Evolutionary conservation across 1,140 invertebrate genomes (phyloP).

Genomic region (Cecropterus lyciades): DNA sequence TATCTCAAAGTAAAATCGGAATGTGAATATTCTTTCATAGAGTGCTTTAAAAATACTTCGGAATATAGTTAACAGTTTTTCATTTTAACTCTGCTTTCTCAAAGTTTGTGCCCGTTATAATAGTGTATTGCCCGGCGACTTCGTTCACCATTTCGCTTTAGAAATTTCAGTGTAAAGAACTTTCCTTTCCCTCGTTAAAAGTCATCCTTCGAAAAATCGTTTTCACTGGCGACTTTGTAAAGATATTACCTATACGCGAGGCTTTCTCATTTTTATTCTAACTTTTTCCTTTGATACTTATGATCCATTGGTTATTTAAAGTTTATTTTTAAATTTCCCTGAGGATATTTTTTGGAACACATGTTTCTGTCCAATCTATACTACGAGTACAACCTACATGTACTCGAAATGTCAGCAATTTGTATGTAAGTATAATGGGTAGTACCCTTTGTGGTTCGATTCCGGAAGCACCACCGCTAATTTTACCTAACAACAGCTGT

Average conservation of each 20-base stretch:
- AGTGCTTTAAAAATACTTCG: constrained; percentile 34
- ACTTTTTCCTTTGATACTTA: neutral
- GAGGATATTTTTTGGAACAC: neutral
- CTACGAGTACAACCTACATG: too few species aligned
- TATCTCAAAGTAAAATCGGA: constrained; percentile 34
- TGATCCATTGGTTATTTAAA: neutral
- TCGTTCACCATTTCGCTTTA: constrained; percentile 26
- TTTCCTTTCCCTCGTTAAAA: constrained; percentile 34
- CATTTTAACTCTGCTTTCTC: constrained; percentile 26
- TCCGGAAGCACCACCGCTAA: too few species aligned
- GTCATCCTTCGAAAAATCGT: constrained; percentile 29
- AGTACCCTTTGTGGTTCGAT: too few species aligned
- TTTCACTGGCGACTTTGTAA: constrained; percentile 26
- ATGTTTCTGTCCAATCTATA: too few species aligned
- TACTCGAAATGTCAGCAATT: too few species aligned
- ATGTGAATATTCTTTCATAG: constrained; percentile 33
- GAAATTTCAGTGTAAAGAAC: constrained; percentile 33
- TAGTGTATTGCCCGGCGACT: constrained; percentile 26
- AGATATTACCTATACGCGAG: constrained; percentile 23
- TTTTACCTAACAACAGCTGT: too few species aligned
- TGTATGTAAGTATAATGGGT: too few species aligned
- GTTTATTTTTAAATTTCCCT: neutral
- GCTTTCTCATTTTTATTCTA: constrained; percentile 11
- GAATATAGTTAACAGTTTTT: constrained; percentile 36
- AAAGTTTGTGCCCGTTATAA: constrained; percentile 33